Conservation (phyloP, 2,888 invertebrate genomes). For the Brenthis hecate region DNA sequence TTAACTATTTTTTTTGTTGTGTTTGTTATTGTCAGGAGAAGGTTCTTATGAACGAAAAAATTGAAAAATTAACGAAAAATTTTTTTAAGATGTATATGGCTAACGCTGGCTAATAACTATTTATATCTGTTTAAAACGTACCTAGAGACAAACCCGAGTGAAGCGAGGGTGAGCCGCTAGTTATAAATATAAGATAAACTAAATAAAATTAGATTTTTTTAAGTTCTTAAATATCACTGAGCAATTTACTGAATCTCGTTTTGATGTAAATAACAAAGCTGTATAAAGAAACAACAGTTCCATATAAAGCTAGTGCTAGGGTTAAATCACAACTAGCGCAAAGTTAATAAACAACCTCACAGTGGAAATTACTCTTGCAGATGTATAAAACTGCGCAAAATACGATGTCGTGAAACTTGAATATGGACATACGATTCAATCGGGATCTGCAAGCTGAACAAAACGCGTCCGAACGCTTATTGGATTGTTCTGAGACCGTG, state of each 20-base stretch:
- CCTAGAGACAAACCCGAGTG: too few species aligned
- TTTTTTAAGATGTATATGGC: too few species aligned
- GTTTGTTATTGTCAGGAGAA: too few species aligned
- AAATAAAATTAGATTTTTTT: constrained; percentile 13
- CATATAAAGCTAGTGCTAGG: constrained; percentile 22
- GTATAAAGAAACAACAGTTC: constrained; percentile 22
- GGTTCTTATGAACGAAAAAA: too few species aligned
- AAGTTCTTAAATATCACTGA: not conserved
- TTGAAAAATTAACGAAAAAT: too few species aligned
- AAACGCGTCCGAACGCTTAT: constrained; percentile 42
- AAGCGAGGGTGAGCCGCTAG: too few species aligned
- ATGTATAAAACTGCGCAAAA: constrained; percentile 39
- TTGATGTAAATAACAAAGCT: constrained; percentile 8
- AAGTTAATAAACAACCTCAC: constrained; percentile 38
- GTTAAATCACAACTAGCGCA: constrained; percentile 36
- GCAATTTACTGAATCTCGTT: constrained; percentile 6
- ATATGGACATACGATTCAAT: constrained; percentile 43
- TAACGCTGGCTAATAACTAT: too few species aligned
- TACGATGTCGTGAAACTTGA: constrained; percentile 39
- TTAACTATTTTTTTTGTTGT: too few species aligned
- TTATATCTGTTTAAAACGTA: too few species aligned
- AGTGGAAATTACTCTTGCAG: constrained; percentile 35
- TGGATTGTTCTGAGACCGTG: constrained; percentile 43
- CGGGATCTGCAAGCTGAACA: constrained; percentile 40
- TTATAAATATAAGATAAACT: constrained; percentile 13